phyloP scores from a whole-genome alignment of 37 sponge, comb jelly and placozoan genomes.

The Corticium candelabrum region DNA sequence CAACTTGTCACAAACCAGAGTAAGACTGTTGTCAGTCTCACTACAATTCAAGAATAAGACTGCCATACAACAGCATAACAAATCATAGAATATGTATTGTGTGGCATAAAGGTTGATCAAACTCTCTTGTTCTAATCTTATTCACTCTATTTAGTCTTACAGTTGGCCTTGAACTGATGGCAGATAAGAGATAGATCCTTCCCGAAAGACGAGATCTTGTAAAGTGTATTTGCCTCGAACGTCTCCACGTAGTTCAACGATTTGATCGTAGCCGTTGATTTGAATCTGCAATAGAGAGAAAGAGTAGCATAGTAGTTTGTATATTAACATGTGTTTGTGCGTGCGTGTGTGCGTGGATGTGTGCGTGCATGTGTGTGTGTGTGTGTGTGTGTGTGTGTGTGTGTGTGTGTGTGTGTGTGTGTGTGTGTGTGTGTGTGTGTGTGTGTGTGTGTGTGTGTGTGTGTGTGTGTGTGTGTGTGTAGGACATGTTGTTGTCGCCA shows the following conservation, averaged over 20 bases:
- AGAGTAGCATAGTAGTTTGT: too few relatives aligned
- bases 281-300: background rate
- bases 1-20: too few relatives aligned
- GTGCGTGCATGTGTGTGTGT: background rate
- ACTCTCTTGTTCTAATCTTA: too few relatives aligned
- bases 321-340: background rate
- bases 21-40: too few relatives aligned
- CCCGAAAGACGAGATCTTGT: background rate
- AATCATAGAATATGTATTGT: too few relatives aligned
- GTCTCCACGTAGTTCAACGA: background rate
- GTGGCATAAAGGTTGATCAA: too few relatives aligned
- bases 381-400: conserved; percentile 5
- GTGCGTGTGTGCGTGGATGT: background rate
- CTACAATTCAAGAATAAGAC: too few relatives aligned
- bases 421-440: conserved; percentile 5
- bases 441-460: too few relatives aligned
- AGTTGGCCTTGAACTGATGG: background rate
- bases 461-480: too few relatives aligned
- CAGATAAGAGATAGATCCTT: background rate
- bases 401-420: conserved; percentile 5
- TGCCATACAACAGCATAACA: too few relatives aligned
- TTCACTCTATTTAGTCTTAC: too few relatives aligned
- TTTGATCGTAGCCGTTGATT: background rate
- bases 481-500: too few relatives aligned
- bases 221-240: background rate